Evolutionary conservation across 1,140 invertebrate species (phyloP), one percentile per base, ranked within the genome.

Genomic region (Hypsibius dujardini): DNA sequence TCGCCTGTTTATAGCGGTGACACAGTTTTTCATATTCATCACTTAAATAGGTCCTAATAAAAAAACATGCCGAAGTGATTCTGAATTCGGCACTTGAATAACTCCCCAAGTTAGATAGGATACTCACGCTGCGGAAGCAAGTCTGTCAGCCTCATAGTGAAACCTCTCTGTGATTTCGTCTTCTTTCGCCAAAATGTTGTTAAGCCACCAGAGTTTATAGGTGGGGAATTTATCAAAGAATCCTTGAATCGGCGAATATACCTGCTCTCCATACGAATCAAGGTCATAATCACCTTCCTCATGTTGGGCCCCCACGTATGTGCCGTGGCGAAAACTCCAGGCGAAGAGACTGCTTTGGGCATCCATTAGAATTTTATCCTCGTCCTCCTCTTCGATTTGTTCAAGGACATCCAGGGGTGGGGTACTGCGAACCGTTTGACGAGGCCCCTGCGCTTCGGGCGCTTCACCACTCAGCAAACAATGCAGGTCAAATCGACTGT

Each of bases 311-410:
- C 50, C 50, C 7, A 7, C 7, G 50, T 56, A 56, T 7, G 7
- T 56, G 7, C 50, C 50, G 7, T 56, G 7, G 7, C n/a, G 7
- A n/a, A 56, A 56, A n/a, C 50, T 56, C 50, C 50, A 56, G n/a
- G 50, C n/a, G n/a, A 56, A 56, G 7, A 56, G 50, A n/a, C n/a
- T 56, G 50, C 50, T 56, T 56, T 56, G 50, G 50, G 50, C 50
- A 7, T 56, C 50, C 50, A 56, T 56, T n/a, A 56, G 50, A n/a
- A n/a, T n/a, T 56, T 56, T 56, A 56, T 56, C 50, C 50, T 56
- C 7, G 50, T 56, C 50, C 50, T 56, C 50, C 50, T 56, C 7
- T 7, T 7, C 50, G 7, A 56, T 56, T n/a, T n/a, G 7, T n/a
- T 56, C 7, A 7, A 56, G 50, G 50, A 56, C 50, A 7, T 56